A percentile compares a stretch with the other conserved stretches of the same genome.
Evolutionary conservation across 2,888 invertebrate genomes (phyloP).

Genomic region (Zhengitettix transpicula): DNA sequence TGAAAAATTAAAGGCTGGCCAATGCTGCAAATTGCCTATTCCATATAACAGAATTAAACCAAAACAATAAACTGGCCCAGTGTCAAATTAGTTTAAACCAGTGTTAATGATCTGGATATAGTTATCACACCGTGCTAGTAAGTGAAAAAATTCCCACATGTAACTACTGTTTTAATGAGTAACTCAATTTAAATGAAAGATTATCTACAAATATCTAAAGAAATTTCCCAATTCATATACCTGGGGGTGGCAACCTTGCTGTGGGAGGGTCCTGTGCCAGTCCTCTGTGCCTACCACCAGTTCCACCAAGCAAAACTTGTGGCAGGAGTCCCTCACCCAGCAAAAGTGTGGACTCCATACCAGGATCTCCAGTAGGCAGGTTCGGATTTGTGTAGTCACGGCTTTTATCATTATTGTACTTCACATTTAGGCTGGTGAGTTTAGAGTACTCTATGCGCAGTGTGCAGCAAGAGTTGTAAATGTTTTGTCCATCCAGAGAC

Average conservation of each 20-base stretch:
- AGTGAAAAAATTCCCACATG: no score
- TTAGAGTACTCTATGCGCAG: slow-evolving; percentile 98
- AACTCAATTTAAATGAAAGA: no score
- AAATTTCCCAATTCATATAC: background rate
- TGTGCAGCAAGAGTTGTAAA: slow-evolving; percentile 98
- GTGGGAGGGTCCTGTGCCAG: slow-evolving; percentile 7
- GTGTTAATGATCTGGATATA: no score
- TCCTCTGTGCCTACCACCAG: slow-evolving; percentile 12
- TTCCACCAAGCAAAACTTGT: slow-evolving; percentile 28
- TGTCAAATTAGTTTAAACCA: no score
- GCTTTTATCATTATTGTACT: slow-evolving; percentile 99
- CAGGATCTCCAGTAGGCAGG: slow-evolving; percentile 82
- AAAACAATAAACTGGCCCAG: no score
- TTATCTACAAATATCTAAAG: no score
- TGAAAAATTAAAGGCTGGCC: no score
- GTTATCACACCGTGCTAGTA: no score
- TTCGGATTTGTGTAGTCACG: slow-evolving; percentile 98
- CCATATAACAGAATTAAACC: no score
- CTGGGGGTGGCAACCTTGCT: slow-evolving; percentile 10
- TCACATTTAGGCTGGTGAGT: slow-evolving; percentile 92
- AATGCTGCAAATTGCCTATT: no score
- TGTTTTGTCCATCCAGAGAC: slow-evolving; percentile 95
- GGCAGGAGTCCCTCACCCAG: slow-evolving; percentile 40
- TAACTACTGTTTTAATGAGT: no score
- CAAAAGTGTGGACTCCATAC: slow-evolving; percentile 34